Evolutionary conservation across 2,797 vertebrate species (phyloP), one percentile per base, ranked within the genome.

Genomic region (Molossus molossus): DNA sequence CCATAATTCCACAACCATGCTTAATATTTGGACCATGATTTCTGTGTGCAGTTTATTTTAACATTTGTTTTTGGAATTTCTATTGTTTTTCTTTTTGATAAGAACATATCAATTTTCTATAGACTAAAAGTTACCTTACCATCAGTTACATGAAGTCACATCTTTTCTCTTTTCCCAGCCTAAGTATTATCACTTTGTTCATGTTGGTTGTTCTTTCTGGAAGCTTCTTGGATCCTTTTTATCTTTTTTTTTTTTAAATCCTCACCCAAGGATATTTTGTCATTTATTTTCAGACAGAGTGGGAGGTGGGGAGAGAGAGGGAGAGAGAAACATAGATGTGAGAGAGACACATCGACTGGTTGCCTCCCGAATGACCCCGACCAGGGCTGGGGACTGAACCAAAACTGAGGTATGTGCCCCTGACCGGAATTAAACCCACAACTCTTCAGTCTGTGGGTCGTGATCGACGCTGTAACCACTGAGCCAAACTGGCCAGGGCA

Each of bases 191-290:
- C 70, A 50, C 40, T 87, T 60, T 72, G 4, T 69, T 57, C 40
- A 48, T 77, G 14, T n/a, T 48, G 60, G 8, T 58, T 70, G 33
- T 76, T 76, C 14, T 90, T 23, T 20, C 40, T 81, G 81, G 55
- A 89, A 83, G 5, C 18, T 77, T 92, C 20, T 76, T 90, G 72
- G 29, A 70, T 92, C 45, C 10, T 65, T 80, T 87, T 91, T 27
- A 91, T 12, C n/a, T 37, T 58, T 58, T 25, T 20, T 37, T 55
- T 58, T 79, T n/a, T 58, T n/a, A n/a, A 58, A 23, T 58, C 15
- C 58, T 79, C 76, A 72, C 69, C 40, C 40, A 72, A 45, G 69
- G 23, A 72, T 13, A 11, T 72, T 45, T 45, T n/a, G 45, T 6
- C 40, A 40, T 40, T 40, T 40, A 40, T 40, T 40, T 40, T 40